Conservation (phyloP, 2,113 vertebrate genomes). For the Alectura lathami region DNA sequence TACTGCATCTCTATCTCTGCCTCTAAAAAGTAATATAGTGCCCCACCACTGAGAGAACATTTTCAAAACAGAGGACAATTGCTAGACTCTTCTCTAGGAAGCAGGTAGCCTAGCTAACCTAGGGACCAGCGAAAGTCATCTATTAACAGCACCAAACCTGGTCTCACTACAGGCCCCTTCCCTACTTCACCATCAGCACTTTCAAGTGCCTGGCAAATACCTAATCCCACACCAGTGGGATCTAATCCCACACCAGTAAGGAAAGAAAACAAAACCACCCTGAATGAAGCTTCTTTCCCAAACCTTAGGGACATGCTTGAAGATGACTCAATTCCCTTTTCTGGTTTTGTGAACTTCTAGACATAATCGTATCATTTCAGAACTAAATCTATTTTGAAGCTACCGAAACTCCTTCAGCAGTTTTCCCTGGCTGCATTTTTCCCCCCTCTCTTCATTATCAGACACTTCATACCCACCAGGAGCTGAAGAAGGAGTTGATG, state of each 20-base stretch:
- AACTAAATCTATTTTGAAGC: not conserved
- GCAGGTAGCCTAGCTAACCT: not conserved
- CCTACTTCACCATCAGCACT: not conserved
- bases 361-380: not conserved
- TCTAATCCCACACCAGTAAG: slow-evolving; percentile 6
- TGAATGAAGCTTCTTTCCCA: not conserved
- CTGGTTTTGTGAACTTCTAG: not conserved
- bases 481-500: slow-evolving; percentile 2
- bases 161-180: not conserved
- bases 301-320: not conserved
- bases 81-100: not conserved
- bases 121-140: not conserved
- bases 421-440: not conserved
- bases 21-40: not conserved
- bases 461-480: not conserved
- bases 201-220: not conserved
- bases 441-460: not conserved
- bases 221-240: not conserved
- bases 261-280: not conserved
- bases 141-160: not conserved
- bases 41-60: not conserved
- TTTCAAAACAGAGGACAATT: not conserved
- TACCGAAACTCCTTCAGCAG: not conserved
- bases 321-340: slow-evolving; percentile 1
- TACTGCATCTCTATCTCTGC: no score